These are phyloP conservation scores for Opisthocomus hoazin DNA, from an alignment of 2,113 vertebrate genomes.

Conservation along the genomic window DNA sequence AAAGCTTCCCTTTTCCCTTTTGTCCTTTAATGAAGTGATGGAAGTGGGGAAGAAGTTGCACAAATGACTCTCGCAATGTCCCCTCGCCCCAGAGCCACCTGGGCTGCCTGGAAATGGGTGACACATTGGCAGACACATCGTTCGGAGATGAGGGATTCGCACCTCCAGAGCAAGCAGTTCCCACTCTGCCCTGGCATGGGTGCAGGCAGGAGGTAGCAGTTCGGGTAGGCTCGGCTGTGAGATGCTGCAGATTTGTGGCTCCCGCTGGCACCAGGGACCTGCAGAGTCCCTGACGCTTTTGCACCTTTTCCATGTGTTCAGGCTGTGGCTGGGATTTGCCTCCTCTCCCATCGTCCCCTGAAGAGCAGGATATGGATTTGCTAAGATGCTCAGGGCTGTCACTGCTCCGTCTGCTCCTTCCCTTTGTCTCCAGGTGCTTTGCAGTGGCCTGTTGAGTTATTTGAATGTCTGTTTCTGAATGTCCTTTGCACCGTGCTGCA, in stretches of 20 bases:
- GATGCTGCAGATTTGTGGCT: background rate
- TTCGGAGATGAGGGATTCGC: background rate
- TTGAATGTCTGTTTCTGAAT: background rate
- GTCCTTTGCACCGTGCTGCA: background rate
- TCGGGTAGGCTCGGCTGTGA: fast-evolving
- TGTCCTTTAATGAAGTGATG: background rate
- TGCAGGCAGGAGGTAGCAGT: fast-evolving
- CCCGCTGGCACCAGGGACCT: too few species aligned
- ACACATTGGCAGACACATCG: fast-evolving
- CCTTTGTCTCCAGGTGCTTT: background rate
- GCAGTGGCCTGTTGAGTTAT: background rate
- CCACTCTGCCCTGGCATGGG: background rate
- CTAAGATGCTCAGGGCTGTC: background rate
- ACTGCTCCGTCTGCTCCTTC: fast-evolving
- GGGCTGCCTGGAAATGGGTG: background rate
- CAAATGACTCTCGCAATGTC: fast-evolving
- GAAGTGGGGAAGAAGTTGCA: background rate
- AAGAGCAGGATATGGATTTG: background rate
- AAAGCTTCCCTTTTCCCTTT: background rate
- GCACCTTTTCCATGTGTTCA: fast-evolving
- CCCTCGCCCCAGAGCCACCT: background rate
- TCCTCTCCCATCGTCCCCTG: fast-evolving
- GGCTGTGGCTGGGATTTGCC: background rate
- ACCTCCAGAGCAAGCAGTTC: fast-evolving
- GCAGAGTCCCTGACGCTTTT: background rate